These are phyloP conservation scores for Pedionomus torquatus DNA, from an alignment of 2,113 vertebrate genomes.

Conservation along the genomic window DNA sequence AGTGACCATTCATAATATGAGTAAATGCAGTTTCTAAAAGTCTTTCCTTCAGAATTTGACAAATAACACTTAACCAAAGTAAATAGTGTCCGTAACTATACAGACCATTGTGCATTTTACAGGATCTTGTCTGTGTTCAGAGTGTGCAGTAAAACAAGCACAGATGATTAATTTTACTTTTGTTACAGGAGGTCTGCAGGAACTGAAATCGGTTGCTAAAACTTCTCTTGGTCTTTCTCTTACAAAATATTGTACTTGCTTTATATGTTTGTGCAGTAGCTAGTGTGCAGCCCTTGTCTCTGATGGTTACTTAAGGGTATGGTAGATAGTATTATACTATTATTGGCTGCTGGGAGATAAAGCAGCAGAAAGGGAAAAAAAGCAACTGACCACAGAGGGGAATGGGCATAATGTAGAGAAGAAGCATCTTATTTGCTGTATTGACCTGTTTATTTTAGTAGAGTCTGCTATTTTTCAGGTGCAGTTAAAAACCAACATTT, in stretches of 20 bases:
- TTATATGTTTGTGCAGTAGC: not conserved
- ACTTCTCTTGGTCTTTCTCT: not conserved
- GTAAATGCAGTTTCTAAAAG: not conserved
- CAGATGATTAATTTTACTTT: not conserved
- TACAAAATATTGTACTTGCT: not conserved
- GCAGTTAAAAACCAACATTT: conserved; percentile 85
- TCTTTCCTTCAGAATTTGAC: not conserved
- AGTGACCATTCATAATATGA: not conserved
- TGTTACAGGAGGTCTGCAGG: not conserved
- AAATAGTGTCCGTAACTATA: not conserved
- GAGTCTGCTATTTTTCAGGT: conserved; percentile 79
- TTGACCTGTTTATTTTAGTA: not conserved
- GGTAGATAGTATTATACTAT: not conserved
- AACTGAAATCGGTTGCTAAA: not conserved
- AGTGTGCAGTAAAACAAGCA: not conserved
- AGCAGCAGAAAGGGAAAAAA: not conserved
- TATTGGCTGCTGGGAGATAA: not conserved
- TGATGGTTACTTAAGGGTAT: rapidly evolving
- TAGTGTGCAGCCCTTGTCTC: not conserved
- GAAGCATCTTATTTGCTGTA: not conserved
- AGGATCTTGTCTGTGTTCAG: not conserved
- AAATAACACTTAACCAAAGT: not conserved
- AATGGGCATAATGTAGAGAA: not conserved
- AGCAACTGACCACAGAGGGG: not conserved
- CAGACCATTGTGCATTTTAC: not conserved